Conservation (phyloP, 2,113 vertebrate species). For the Psilopsiagon aymara region DNA sequence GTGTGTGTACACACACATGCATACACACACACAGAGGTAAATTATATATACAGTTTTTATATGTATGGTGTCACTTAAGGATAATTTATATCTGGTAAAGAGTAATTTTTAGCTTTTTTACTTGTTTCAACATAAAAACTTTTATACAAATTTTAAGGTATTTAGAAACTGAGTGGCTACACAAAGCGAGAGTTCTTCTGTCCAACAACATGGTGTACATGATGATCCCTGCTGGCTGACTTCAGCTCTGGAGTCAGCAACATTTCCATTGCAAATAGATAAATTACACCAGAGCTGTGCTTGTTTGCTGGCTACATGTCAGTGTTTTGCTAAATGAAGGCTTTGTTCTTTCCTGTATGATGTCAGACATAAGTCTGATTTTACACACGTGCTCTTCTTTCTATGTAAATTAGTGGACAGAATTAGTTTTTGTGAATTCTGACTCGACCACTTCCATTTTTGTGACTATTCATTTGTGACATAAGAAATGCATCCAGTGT, state of each 20-base stretch:
- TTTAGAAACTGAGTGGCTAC: not conserved
- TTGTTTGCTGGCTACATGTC: slow-evolving; percentile 58
- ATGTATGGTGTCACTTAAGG: slow-evolving; percentile 45
- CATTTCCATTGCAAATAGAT: not conserved
- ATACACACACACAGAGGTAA: not conserved
- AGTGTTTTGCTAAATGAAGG: slow-evolving; percentile 52
- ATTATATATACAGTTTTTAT: not conserved
- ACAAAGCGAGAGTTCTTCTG: not conserved
- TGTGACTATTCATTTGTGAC: not conserved
- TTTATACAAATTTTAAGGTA: not conserved
- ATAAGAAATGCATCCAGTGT: not conserved
- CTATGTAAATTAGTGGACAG: not conserved
- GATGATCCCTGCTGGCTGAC: not conserved
- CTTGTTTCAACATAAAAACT: not conserved
- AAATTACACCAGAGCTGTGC: slow-evolving; percentile 8
- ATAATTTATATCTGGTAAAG: slow-evolving; percentile 60
- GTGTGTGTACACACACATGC: not conserved
- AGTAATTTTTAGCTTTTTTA: slow-evolving; percentile 34
- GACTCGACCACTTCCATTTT: not conserved
- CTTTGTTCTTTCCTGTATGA: slow-evolving; percentile 1
- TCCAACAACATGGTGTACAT: not conserved
- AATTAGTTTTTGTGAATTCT: not conserved
- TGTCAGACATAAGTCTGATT: not conserved
- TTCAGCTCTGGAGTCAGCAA: not conserved
- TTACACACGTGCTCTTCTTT: not conserved